Evolutionary conservation across 2,797 vertebrate genomes (phyloP), one percentile per base, ranked within the genome.

Genomic region (Lagorchestes hirsutus): DNA sequence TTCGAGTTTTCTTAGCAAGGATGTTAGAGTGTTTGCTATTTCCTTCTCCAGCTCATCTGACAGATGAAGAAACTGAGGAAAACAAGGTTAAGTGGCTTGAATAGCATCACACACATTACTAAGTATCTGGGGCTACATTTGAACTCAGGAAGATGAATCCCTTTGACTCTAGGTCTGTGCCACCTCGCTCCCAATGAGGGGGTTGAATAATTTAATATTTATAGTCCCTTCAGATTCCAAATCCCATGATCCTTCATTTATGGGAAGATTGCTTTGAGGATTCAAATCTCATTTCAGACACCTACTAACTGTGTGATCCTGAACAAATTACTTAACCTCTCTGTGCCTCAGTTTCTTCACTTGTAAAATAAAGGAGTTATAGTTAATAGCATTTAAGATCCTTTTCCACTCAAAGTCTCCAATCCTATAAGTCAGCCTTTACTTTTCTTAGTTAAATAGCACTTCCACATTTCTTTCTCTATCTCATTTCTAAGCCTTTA

Each of bases 191-290:
- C n/a, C n/a, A 82, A 22, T 87, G 74, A 50, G 40, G 9, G 40
- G 3, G 24, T 28, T 27, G 40, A 10, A 46, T 24, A 87, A 46
- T 50, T 87, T 87, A 46, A 87, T 46, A 87, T 87, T 87, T 50
- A 87, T 46, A 46, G n/a, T 82, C n/a, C 67, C 18, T 82, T 24
- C 8, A 82, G 1, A 82, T 50, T 87, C 74, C 27, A 46, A 50
- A 87, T 87, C 94, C 82, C 40, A 91, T 95, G 90, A 92, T 91
- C 94, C 5, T 28, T 34, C 93, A 95, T 96, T 92, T 92, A 40
- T 91, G 92, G 57, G 31, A 90, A 92, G 90, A 87, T 56, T 54
- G n/a, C 87, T 54, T 31, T 1, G 18, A 87, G 74, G 40, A 87
- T 27, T 87, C 40, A 50, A 46, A 46, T 87, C 22, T 87, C 46